phyloP scores from a whole-genome alignment of 2,888 invertebrate species.

The Hypselothyrea guttata region DNA sequence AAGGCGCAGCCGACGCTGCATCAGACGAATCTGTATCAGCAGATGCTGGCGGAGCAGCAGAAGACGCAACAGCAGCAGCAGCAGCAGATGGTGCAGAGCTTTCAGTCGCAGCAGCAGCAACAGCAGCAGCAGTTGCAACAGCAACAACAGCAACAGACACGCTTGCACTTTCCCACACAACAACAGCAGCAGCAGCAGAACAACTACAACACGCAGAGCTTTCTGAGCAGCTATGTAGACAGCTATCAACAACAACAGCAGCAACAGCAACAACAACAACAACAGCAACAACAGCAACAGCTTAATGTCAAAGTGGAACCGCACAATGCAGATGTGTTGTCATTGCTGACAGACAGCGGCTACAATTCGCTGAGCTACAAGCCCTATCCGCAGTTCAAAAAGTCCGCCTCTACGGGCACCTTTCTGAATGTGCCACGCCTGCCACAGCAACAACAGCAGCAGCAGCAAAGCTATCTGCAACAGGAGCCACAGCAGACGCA shows the following conservation, averaged over 20 bases:
- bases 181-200: conserved; percentile 47
- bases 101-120: conserved; percentile 68
- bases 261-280: conserved; percentile 47
- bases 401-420: conserved; percentile 79
- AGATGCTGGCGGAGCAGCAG: conserved; percentile 81
- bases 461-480: conserved; percentile 33
- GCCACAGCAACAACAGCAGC: conserved; percentile 53
- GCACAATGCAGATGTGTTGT: conserved; percentile 70
- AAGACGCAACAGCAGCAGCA: conserved; percentile 74
- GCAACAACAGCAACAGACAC: conserved; percentile 53
- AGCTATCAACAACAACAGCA: conserved; percentile 58
- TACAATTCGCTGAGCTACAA: conserved; percentile 71
- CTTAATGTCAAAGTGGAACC: conserved; percentile 79
- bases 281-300: conserved; percentile 52
- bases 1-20: conserved; percentile 82
- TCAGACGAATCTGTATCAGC: conserved; percentile 82
- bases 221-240: conserved; percentile 50
- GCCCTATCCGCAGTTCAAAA: conserved; percentile 80
- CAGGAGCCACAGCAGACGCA: conserved; percentile 54
- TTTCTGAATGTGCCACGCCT: conserved; percentile 76
- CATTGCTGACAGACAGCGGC: conserved; percentile 63
- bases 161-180: conserved; percentile 57
- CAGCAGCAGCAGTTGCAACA: conserved; percentile 60
- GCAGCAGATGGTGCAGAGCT: conserved; percentile 60
- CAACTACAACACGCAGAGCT: conserved; percentile 50